A percentile compares a stretch with the other conserved stretches of the same genome.
Evolutionary conservation across 2,888 invertebrate species (phyloP).

Genomic region (Eupsilia transversa): DNA sequence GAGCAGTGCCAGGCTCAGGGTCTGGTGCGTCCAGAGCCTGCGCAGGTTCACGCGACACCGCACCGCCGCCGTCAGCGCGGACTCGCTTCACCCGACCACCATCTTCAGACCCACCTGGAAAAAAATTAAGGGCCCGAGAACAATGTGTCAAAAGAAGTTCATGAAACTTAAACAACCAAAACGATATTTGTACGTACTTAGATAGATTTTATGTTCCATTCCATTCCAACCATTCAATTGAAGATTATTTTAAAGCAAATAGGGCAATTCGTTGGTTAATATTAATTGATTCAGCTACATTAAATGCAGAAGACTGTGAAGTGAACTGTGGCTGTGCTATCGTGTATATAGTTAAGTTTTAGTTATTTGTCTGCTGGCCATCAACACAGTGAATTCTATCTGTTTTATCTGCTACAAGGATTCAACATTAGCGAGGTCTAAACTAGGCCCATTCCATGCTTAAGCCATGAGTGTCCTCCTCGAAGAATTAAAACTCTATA

Average conservation of each 20-base stretch:
- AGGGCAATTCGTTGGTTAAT: not conserved
- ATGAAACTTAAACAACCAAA: not conserved
- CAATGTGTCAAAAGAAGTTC: conserved; percentile 16
- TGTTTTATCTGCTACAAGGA: not conserved
- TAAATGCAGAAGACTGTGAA: not conserved
- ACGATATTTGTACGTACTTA: not conserved
- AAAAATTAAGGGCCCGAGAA: conserved; percentile 37
- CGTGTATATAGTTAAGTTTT: not conserved
- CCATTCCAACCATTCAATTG: not conserved
- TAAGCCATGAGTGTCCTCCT: too few species aligned
- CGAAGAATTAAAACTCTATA: not conserved
- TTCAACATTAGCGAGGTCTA: conserved; percentile 2
- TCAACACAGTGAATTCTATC: not conserved
- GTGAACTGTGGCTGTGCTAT: not conserved
- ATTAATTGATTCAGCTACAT: not conserved
- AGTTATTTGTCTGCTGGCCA: not conserved
- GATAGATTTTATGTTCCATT: not conserved
- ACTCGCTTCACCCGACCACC: conserved; percentile 92
- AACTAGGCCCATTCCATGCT: not conserved
- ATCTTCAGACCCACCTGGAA: conserved; percentile 91
- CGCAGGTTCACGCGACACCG: conserved; percentile 83
- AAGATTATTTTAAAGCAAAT: not conserved
- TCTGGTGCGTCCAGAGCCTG: conserved; percentile 88
- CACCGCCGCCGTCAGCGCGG: conserved; percentile 82
- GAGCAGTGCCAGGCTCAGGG: conserved; percentile 86